Base-by-base conservation (phyloP, 2,113 vertebrate species). In the Ciconia maguari region DNA sequence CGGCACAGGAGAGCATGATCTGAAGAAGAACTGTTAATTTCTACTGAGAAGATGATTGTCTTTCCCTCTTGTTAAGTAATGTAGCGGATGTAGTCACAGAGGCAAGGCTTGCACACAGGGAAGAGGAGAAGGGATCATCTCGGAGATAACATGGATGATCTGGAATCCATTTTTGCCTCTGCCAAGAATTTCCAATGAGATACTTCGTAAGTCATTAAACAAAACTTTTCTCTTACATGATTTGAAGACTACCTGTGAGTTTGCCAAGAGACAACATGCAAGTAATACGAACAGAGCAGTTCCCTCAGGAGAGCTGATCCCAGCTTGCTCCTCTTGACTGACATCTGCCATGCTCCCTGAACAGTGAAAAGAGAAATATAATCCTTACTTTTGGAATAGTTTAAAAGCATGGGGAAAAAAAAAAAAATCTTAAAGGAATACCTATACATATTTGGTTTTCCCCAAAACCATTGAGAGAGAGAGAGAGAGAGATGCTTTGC, bases 81-180 rank as follows among this genome's bases (percentile, higher is more conserved):
- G 0, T 2, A 52, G 26, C 10, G 8, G 51, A 42, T 27, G 13
- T 0, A 46, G 14, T 68, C 44, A 32, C 2, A 64, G n/a, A 24
- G 8, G 18, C 19, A 60, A 42, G 32, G 51, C 41, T 51, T 69
- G 13, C 36, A 60, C 0, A 0, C n/a, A 26, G 25, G 10, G 16
- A 74, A 55, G 44, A 51, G 19, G 27, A 72, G 42, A 48, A 75
- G 26, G 44, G 14, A 74, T 27, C 16, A 22, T 64, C 80, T 78
- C 60, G 29, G 34, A 68, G 11, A 15, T 57, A 55, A 36, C 9
- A 19, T 7, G 34, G 16, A 65, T 81, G 41, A 49, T 32, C 34
- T 58, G 15, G 36, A 87, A 75, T 16, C 12, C 36, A 51, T 55
- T 65, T 86, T 46, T 72, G 17, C 19, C 15, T 66, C 66, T 71